A percentile compares a stretch with the other conserved stretches of the same genome.
These are phyloP conservation scores for Thaumatotibia leucotreta DNA, from an alignment of 1,140 invertebrate genomes.

Conservation along the genomic window DNA sequence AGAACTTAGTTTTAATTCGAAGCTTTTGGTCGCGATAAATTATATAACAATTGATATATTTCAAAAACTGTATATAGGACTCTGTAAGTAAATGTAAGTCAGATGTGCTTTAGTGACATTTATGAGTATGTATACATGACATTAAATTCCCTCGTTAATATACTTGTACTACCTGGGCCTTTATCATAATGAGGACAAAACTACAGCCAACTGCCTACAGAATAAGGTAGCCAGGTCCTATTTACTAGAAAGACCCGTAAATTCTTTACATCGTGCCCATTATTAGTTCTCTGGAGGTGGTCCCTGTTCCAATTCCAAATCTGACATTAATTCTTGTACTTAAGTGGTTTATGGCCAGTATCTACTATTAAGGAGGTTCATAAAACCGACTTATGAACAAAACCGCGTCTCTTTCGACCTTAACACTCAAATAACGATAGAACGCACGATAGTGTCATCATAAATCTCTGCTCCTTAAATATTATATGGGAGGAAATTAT, in stretches of 20 bases:
- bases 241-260: background rate
- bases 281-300: background rate
- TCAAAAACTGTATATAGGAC: no score
- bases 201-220: no score
- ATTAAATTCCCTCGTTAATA: no score
- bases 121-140: no score
- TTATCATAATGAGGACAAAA: no score
- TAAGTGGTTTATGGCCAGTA: conserved; percentile 9
- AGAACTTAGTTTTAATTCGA: no score
- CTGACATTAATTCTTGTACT: conserved; percentile 10
- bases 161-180: no score
- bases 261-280: background rate
- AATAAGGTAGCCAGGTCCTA: no score
- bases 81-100: no score
- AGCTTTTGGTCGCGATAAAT: no score
- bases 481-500: conserved; percentile 52
- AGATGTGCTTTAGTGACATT: no score
- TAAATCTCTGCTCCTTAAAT: conserved; percentile 44
- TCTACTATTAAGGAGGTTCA: conserved; percentile 3
- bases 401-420: conserved; percentile 3
- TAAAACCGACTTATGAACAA: conserved; percentile 15
- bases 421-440: conserved; percentile 10
- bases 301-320: background rate
- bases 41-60: no score
- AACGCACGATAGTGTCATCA: conserved; percentile 35